Conservation (phyloP, 1,140 invertebrate species). For the Trichoplusia ni region DNA sequence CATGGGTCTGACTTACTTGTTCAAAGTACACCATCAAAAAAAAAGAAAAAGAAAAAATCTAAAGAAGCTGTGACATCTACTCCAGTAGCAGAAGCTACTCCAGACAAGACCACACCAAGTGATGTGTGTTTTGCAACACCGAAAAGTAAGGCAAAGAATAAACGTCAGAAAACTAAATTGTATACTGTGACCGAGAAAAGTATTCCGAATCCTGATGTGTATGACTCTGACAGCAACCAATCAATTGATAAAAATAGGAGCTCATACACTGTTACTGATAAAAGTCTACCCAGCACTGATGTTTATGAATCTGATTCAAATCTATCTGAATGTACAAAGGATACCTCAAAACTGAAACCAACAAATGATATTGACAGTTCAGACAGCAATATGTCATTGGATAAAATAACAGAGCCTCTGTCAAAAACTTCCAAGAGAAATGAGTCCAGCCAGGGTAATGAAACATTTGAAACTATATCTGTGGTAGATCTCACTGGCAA, state of each 20-base stretch:
- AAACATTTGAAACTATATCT: slow-evolving; percentile 32
- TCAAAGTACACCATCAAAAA: slow-evolving; percentile 61
- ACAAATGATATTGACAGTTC: slow-evolving; percentile 41
- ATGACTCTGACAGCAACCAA: slow-evolving; percentile 75
- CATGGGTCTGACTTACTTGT: slow-evolving; percentile 73
- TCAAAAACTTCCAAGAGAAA: slow-evolving; percentile 29
- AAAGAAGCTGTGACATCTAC: slow-evolving; percentile 64
- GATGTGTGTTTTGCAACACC: slow-evolving; percentile 77
- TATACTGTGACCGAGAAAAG: slow-evolving; percentile 58
- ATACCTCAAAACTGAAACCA: slow-evolving; percentile 23
- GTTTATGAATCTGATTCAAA: slow-evolving; percentile 70
- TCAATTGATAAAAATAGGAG: slow-evolving; percentile 54
- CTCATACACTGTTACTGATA: slow-evolving; percentile 54
- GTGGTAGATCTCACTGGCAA: slow-evolving; percentile 60
- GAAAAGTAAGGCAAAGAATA: slow-evolving; percentile 75
- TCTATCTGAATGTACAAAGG: slow-evolving; percentile 47
- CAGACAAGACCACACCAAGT: slow-evolving; percentile 19
- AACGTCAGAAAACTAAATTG: slow-evolving; percentile 62
- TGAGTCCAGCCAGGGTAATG: slow-evolving; percentile 28
- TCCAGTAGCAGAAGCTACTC: slow-evolving; percentile 33
- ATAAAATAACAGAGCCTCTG: slow-evolving; percentile 34
- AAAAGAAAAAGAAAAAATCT: slow-evolving; percentile 70
- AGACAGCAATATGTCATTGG: slow-evolving; percentile 39
- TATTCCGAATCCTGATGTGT: slow-evolving; percentile 65
- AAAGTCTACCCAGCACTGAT: slow-evolving; percentile 57